These are phyloP conservation scores for Trichogramma dendrolimi DNA, from an alignment of 2,888 invertebrate genomes.

Conservation along the genomic window DNA sequence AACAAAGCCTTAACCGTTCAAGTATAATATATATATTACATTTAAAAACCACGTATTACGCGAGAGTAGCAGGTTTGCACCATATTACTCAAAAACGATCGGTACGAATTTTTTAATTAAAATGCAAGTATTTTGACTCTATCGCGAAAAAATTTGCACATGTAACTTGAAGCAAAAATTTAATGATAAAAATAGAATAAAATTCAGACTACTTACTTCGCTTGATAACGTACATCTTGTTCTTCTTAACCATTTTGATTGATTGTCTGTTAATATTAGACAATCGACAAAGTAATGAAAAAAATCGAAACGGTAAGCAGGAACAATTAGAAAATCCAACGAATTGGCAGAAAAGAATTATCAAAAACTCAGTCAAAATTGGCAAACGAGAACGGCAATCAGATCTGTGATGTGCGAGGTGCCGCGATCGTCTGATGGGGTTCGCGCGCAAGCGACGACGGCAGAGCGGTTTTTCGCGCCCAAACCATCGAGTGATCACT, in stretches of 20 bases:
- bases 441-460: conserved; percentile 18
- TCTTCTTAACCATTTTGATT: conserved; percentile 19
- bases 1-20: too few relatives aligned
- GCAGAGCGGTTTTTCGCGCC: conserved; percentile 10
- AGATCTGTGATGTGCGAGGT: background rate
- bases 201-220: conserved; percentile 17
- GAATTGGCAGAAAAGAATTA: background rate
- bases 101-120: too few relatives aligned
- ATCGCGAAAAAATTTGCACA: too few relatives aligned
- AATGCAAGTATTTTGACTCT: too few relatives aligned
- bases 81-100: too few relatives aligned
- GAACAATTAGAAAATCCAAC: background rate
- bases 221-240: conserved; percentile 23
- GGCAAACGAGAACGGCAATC: too few relatives aligned
- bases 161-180: too few relatives aligned
- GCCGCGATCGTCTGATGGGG: background rate
- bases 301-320: background rate
- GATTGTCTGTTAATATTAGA: background rate
- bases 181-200: too few relatives aligned
- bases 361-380: too few relatives aligned
- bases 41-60: too few relatives aligned
- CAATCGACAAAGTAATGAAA: background rate
- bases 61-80: too few relatives aligned
- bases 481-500: background rate
- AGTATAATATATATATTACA: too few relatives aligned